Evolutionary conservation across 37 sponge, comb jelly and placozoan species (phyloP).

Genomic region (Diacarnus erythraeanus): DNA sequence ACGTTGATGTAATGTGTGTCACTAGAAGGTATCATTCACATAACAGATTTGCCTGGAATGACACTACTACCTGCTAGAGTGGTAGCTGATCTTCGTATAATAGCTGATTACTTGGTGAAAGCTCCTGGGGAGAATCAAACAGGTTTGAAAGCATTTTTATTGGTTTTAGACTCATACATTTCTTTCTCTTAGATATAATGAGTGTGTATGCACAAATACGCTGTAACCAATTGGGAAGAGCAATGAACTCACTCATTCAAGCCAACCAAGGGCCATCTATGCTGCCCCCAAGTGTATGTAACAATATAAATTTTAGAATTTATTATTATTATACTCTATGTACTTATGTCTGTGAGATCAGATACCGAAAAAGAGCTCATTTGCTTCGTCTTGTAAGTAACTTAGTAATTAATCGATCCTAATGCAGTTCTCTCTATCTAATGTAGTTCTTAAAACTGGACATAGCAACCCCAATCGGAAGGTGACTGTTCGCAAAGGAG

Average conservation of each 20-base stretch:
- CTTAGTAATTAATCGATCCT: background rate
- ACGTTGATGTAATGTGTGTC: background rate
- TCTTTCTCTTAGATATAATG: constrained; percentile 41
- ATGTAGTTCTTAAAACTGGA: constrained; percentile 11
- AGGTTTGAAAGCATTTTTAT: background rate
- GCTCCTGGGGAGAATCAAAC: constrained; percentile 31
- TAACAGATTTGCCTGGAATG: constrained; percentile 55
- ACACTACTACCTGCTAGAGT: constrained; percentile 56
- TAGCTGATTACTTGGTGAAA: constrained; percentile 58
- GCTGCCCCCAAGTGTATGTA: constrained; percentile 10
- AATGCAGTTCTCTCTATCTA: background rate
- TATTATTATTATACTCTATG: background rate
- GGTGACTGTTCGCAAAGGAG: background rate
- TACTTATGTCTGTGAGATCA: background rate
- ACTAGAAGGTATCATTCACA: too few relatives aligned
- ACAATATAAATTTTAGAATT: background rate
- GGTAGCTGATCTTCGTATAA: constrained; percentile 49
- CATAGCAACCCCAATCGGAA: constrained; percentile 10
- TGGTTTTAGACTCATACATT: background rate
- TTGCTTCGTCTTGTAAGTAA: constrained; percentile 22
- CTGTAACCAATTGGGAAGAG: constrained; percentile 60
- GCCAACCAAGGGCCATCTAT: constrained; percentile 14
- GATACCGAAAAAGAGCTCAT: constrained; percentile 45
- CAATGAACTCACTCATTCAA: constrained; percentile 56
- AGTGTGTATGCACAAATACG: constrained; percentile 71